These are phyloP conservation scores for Fregata magnificens DNA, from an alignment of 2,113 vertebrate species.

Conservation along the genomic window DNA sequence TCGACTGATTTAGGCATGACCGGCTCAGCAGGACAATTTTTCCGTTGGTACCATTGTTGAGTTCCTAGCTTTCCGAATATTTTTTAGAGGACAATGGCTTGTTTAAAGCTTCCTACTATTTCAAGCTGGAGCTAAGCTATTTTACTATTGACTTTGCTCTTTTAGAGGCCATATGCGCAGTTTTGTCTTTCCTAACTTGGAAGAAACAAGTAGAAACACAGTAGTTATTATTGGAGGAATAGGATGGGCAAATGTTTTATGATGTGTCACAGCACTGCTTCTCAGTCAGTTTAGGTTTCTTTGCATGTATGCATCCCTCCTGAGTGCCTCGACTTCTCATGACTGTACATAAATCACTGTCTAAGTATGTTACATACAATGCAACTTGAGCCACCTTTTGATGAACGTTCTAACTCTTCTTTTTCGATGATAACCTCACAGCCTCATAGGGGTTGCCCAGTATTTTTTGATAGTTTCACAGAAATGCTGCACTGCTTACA, in stretches of 20 bases:
- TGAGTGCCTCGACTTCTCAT: neutral
- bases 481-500: neutral
- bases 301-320: neutral
- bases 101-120: neutral
- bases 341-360: neutral
- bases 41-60: constrained; percentile 70
- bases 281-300: neutral
- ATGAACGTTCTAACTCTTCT: neutral
- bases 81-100: neutral
- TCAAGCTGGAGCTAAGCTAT: neutral
- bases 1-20: constrained; percentile 68
- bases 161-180: neutral
- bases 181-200: neutral
- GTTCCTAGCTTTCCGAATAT: constrained; percentile 51
- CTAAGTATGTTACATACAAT: neutral
- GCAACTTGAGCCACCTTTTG: neutral
- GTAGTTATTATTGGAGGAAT: neutral
- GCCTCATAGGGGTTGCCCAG: neutral
- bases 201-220: neutral
- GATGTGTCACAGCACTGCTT: neutral
- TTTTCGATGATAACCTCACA: neutral
- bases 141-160: neutral
- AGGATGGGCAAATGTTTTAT: neutral
- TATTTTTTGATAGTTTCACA: neutral
- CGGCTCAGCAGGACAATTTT: constrained; percentile 67